These are phyloP conservation scores for Ciconia boyciana DNA, from an alignment of 2,113 vertebrate genomes.

Conservation along the genomic window DNA sequence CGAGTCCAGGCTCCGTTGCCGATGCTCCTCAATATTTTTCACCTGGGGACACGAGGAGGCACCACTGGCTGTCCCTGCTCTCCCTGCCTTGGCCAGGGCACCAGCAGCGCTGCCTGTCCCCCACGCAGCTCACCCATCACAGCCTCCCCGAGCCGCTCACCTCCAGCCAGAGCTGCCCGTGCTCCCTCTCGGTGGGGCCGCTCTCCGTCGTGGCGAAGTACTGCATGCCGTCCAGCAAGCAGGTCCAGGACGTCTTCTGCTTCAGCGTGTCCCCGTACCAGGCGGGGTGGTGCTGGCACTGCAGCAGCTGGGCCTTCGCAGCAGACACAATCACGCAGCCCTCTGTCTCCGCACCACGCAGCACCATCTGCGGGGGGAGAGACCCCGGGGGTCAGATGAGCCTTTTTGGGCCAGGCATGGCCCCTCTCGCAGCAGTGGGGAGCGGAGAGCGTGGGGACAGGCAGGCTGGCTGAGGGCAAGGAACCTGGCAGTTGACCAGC, in stretches of 20 bases:
- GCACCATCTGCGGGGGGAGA: slow-evolving; percentile 83
- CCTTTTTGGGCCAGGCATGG: not conserved
- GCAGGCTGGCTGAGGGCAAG: not conserved
- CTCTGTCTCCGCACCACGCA: slow-evolving; percentile 92
- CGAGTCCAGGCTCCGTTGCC: slow-evolving; percentile 89
- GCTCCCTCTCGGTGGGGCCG: slow-evolving; percentile 86
- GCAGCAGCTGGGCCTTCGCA: slow-evolving; percentile 92
- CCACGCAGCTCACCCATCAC: fast-evolving
- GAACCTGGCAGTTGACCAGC: slow-evolving; percentile 96
- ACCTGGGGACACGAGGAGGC: slow-evolving; percentile 73
- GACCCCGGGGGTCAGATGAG: not conserved
- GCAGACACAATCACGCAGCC: slow-evolving; percentile 96
- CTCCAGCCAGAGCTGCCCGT: slow-evolving; percentile 94
- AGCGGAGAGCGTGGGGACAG: not conserved
- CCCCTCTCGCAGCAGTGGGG: not conserved
- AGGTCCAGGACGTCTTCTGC: slow-evolving; percentile 98
- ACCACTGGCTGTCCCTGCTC: not conserved
- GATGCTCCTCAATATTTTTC: slow-evolving; percentile 97
- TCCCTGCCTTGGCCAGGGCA: not conserved
- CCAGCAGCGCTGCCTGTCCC: not conserved
- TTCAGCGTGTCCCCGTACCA: slow-evolving; percentile 96
- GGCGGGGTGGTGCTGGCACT: slow-evolving; percentile 94
- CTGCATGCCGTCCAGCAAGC: slow-evolving; percentile 95
- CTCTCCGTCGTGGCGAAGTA: slow-evolving; percentile 98
- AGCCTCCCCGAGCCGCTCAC: slow-evolving; percentile 41